Evolutionary conservation across 2,113 vertebrate genomes (phyloP).

Genomic region (Strigops habroptila): DNA sequence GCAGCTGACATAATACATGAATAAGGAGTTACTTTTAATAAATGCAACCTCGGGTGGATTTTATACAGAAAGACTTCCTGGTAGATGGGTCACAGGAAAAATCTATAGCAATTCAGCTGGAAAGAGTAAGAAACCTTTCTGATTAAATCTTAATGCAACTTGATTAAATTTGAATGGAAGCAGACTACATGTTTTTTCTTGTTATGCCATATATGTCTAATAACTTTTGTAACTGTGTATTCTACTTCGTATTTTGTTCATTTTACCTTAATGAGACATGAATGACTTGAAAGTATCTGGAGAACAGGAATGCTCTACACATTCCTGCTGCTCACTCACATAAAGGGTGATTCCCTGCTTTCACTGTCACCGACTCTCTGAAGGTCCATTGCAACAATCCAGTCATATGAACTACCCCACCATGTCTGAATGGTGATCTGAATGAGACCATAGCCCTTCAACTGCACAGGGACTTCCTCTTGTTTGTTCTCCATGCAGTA

Average conservation of each 20-base stretch:
- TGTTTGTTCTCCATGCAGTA: neutral
- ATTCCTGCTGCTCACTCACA: neutral
- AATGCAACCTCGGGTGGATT: neutral
- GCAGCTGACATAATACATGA: neutral
- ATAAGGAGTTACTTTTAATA: neutral
- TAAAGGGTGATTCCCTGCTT: neutral
- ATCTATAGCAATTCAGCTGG: neutral
- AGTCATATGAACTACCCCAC: neutral
- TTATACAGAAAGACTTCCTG: neutral
- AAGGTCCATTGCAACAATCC: neutral
- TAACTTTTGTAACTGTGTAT: neutral
- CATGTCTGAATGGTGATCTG: neutral
- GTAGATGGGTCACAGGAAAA: neutral
- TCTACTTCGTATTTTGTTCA: neutral
- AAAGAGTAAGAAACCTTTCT: neutral
- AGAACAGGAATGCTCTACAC: neutral
- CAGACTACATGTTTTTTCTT: neutral
- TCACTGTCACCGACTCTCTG: neutral
- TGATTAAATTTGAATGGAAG: neutral
- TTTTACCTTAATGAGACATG: neutral
- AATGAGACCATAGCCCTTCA: neutral
- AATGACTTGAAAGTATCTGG: neutral
- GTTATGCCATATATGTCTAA: neutral
- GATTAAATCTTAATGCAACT: neutral
- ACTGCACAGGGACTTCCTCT: neutral